These are phyloP conservation scores for Dromaius novaehollandiae DNA, from an alignment of 2,113 vertebrate species.

Conservation along the genomic window DNA sequence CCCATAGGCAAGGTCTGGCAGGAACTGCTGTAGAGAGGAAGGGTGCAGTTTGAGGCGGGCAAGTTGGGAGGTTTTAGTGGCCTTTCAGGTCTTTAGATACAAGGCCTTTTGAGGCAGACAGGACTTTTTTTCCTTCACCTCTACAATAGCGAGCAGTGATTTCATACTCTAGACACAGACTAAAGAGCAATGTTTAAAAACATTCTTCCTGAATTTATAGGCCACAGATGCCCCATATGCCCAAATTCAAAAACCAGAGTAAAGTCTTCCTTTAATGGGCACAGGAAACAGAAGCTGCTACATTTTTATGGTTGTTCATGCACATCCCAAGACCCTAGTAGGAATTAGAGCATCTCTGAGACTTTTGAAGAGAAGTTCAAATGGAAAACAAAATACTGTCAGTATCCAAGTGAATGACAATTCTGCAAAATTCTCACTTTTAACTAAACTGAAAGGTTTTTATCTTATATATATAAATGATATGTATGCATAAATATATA, in stretches of 20 bases:
- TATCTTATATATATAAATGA: neutral
- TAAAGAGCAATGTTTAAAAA: neutral
- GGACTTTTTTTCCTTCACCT: neutral
- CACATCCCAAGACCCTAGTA: neutral
- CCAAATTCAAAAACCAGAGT: neutral
- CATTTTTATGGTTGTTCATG: neutral
- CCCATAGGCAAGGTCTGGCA: neutral
- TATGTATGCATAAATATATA: neutral
- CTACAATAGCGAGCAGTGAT: neutral
- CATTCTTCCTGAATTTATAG: neutral
- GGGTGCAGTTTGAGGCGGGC: neutral
- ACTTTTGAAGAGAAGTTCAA: neutral
- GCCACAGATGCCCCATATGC: neutral
- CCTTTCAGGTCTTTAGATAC: neutral
- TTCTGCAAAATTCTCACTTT: neutral
- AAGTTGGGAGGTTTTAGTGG: neutral
- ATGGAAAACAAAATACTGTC: neutral
- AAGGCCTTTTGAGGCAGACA: neutral
- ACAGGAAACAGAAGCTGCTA: neutral
- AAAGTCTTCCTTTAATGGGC: neutral
- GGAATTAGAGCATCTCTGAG: neutral
- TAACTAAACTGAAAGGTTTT: neutral
- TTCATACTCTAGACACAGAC: neutral
- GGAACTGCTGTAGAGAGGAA: neutral
- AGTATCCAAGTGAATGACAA: neutral